These are phyloP conservation scores for Bombus consobrinus DNA, from an alignment of 1,140 invertebrate species.

Conservation along the genomic window DNA sequence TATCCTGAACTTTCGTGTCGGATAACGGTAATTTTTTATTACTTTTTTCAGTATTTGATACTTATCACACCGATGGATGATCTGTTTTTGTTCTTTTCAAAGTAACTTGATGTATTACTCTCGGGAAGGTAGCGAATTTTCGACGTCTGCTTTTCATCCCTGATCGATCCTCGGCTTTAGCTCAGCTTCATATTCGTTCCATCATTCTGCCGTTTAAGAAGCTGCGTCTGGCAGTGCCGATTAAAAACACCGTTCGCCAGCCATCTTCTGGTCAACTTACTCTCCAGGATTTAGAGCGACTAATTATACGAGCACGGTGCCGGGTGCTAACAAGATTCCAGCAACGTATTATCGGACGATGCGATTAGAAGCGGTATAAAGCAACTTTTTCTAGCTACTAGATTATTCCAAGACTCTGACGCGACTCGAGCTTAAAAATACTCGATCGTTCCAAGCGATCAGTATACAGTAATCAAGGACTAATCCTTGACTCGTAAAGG, in stretches of 20 bases:
- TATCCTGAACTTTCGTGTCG: background rate
- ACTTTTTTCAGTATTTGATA: background rate
- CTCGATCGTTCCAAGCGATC: background rate
- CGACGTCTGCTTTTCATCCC: background rate
- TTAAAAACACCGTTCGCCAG: background rate
- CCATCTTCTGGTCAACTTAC: background rate
- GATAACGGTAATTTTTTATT: background rate
- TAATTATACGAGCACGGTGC: conserved; percentile 30
- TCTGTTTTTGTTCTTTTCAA: background rate
- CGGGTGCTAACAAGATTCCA: conserved; percentile 39
- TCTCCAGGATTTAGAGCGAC: background rate
- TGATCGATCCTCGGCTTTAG: conserved; percentile 10
- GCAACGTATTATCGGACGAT: conserved; percentile 27
- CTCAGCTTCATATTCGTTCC: background rate
- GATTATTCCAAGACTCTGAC: background rate
- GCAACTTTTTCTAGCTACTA: background rate
- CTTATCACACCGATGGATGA: background rate
- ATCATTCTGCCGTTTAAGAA: background rate
- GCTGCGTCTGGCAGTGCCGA: background rate
- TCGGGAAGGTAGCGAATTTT: background rate
- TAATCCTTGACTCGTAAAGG: background rate
- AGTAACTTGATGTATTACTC: background rate
- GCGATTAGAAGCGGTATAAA: conserved; percentile 52
- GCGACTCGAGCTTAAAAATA: background rate
- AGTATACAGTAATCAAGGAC: background rate